phyloP scores from a whole-genome alignment of 2,113 vertebrate genomes.

The Turnix velox region DNA sequence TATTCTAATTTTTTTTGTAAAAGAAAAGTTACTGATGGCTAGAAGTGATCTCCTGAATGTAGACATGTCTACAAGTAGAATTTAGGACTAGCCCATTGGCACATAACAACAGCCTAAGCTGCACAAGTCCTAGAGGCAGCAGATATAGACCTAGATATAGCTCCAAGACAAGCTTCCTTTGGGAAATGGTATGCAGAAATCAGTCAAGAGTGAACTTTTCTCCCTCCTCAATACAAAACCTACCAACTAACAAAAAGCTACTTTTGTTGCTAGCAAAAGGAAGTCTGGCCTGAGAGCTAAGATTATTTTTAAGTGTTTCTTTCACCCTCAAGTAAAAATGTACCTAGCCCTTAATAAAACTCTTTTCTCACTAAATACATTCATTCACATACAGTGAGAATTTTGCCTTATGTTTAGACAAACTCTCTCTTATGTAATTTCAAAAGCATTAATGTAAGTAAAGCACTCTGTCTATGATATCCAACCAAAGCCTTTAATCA shows the following conservation, averaged over 20 bases:
- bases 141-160: neutral
- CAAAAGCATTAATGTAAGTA: neutral
- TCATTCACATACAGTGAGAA: neutral
- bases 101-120: neutral
- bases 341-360: neutral
- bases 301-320: neutral
- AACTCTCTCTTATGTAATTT: neutral
- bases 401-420: neutral
- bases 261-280: neutral
- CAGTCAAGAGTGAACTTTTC: neutral
- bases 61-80: neutral
- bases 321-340: neutral
- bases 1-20: neutral
- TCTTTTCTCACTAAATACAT: neutral
- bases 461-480: neutral
- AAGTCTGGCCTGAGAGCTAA: neutral
- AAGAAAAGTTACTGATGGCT: neutral
- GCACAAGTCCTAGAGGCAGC: neutral
- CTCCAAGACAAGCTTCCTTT: neutral
- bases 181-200: neutral
- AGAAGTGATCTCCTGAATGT: neutral
- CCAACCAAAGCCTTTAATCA: neutral
- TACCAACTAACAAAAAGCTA: neutral
- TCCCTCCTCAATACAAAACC: neutral
- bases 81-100: neutral